Conservation (phyloP, 2,113 vertebrate species). For the Tetrax tetrax region DNA sequence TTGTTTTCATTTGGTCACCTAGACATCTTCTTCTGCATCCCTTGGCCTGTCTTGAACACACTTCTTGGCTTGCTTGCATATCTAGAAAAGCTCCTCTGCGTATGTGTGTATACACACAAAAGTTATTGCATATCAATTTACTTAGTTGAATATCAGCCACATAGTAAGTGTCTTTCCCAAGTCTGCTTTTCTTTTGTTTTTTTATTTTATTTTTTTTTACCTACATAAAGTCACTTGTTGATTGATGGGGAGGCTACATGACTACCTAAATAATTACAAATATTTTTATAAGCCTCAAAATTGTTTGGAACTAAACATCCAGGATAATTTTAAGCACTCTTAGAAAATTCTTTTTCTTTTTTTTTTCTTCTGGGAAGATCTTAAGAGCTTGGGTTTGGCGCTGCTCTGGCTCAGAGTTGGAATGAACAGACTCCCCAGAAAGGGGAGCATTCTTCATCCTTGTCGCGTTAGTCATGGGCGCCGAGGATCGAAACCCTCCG, state of each 20-base stretch:
- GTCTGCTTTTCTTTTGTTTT: background rate
- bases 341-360: background rate
- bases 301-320: background rate
- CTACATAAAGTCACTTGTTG: background rate
- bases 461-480: fast-evolving
- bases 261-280: background rate
- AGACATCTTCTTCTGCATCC: background rate
- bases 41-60: background rate
- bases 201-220: background rate
- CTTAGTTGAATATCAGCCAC: background rate
- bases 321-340: background rate
- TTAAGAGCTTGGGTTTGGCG: background rate
- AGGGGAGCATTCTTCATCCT: background rate
- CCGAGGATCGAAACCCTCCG: fast-evolving
- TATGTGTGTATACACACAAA: background rate
- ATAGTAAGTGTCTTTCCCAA: background rate
- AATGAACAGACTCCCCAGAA: background rate
- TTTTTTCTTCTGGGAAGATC: background rate
- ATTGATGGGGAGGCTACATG: background rate
- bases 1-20: background rate
- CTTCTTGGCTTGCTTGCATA: background rate
- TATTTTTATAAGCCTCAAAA: background rate
- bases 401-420: background rate
- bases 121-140: background rate
- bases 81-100: background rate